A percentile compares a stretch with the other conserved stretches of the same genome.
Conservation (phyloP, 1,140 invertebrate genomes). For the Zaprionus ghesquierei region DNA sequence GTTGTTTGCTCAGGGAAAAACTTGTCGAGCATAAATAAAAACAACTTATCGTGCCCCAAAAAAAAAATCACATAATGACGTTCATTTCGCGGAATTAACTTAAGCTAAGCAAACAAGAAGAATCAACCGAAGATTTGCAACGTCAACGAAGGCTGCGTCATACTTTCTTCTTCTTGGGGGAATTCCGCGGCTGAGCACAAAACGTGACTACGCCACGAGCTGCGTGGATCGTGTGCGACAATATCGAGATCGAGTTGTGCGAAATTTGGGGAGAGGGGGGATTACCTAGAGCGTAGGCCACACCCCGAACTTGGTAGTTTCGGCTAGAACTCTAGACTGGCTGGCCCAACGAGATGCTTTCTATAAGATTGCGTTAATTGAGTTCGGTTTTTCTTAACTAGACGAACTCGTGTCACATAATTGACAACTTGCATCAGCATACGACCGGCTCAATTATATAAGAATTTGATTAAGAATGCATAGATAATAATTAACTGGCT, state of each 20-base stretch:
- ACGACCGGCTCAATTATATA: not conserved
- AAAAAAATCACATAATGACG: slow-evolving; percentile 4
- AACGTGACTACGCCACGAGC: slow-evolving; percentile 60
- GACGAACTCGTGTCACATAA: not conserved
- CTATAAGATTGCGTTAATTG: not conserved
- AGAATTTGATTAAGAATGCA: not conserved
- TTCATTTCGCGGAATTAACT: not conserved
- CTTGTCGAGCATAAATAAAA: not conserved
- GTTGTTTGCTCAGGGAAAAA: slow-evolving; percentile 2
- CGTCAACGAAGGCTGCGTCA: slow-evolving; percentile 58
- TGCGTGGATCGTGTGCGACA: not conserved
- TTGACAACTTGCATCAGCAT: not conserved
- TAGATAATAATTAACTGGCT: not conserved
- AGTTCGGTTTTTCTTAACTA: not conserved
- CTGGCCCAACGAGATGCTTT: not conserved
- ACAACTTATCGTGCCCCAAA: not conserved
- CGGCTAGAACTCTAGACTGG: not conserved
- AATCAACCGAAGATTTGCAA: not conserved
- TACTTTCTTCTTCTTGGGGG: slow-evolving; percentile 70
- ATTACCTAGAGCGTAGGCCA: not conserved
- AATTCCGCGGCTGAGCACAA: slow-evolving; percentile 35
- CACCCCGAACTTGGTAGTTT: not conserved
- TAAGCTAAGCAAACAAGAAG: not conserved
- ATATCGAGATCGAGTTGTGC: not conserved
- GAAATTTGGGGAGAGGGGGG: not conserved